Percentiles rank a stretch among this genome's conserved stretches.
These are phyloP conservation scores for Pangasius larnaudii DNA, from an alignment of 2,797 vertebrate species.

Conservation along the genomic window DNA sequence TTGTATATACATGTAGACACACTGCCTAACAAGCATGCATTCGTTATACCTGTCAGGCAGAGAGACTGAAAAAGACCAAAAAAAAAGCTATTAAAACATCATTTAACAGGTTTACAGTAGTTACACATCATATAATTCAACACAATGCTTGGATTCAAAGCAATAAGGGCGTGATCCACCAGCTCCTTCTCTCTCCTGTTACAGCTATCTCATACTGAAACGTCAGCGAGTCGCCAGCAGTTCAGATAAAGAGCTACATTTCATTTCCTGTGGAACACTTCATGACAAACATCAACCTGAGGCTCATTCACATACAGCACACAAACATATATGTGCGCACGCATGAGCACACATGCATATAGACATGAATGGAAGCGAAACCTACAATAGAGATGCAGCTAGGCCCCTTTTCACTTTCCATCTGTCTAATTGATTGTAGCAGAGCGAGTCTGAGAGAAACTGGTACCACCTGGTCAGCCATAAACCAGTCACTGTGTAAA, in stretches of 20 bases:
- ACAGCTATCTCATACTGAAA: neutral
- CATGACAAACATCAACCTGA: conserved; percentile 44
- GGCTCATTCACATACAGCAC: conserved; percentile 29
- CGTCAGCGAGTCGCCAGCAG: conserved; percentile 6
- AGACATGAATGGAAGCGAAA: conserved; percentile 34
- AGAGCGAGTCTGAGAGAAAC: conserved; percentile 24
- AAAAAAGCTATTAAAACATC: neutral
- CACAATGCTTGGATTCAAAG: neutral
- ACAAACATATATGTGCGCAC: conserved; percentile 1
- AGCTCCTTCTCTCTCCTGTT: neutral
- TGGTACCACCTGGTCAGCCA: conserved; percentile 18
- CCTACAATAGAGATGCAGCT: neutral
- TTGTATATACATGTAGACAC: neutral
- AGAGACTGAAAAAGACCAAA: neutral
- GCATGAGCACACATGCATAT: conserved; percentile 9
- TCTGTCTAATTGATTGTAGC: conserved; percentile 36
- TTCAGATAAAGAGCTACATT: conserved; percentile 51
- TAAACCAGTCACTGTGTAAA: conserved; percentile 30
- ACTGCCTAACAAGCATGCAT: neutral
- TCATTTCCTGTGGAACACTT: conserved; percentile 55
- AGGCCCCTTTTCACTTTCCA: conserved; percentile 23
- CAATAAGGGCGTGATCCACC: neutral
- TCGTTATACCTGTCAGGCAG: neutral
- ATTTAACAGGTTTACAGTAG: neutral
- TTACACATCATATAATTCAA: neutral